These are phyloP conservation scores for Tachypleus tridentatus DNA, from an alignment of 1,140 invertebrate species.

Conservation along the genomic window DNA sequence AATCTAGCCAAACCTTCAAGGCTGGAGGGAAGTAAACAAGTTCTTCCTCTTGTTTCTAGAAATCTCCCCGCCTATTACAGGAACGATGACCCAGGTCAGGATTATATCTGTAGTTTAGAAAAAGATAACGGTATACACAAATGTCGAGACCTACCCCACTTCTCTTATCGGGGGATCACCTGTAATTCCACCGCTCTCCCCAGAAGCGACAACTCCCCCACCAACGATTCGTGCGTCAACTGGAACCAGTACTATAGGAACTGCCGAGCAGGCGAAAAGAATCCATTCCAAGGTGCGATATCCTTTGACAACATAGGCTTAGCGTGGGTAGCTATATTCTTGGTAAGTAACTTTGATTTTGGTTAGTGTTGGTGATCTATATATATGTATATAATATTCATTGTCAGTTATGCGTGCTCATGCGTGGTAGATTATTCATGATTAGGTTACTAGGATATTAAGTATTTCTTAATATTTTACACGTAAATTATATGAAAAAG, in stretches of 20 bases:
- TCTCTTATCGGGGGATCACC: constrained; percentile 49
- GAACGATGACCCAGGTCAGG: constrained; percentile 60
- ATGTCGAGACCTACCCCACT: constrained; percentile 76
- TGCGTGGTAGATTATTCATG: no score
- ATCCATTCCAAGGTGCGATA: constrained; percentile 98
- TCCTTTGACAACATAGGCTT: constrained; percentile 99
- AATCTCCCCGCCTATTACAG: constrained; percentile 16
- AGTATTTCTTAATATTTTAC: no score
- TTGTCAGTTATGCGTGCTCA: no score
- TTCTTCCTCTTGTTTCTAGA: constrained; percentile 3
- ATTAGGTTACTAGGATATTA: no score
- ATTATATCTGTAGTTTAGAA: constrained; percentile 92
- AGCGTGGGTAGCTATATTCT: constrained; percentile 99
- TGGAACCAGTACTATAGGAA: constrained; percentile 99
- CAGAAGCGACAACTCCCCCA: constrained; percentile 14
- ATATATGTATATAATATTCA: no score
- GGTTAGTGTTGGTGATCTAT: no score
- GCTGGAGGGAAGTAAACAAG: no score
- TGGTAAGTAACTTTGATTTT: constrained; percentile 33
- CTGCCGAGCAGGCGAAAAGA: constrained; percentile 80
- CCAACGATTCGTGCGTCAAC: constrained; percentile 63
- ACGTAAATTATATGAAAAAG: no score
- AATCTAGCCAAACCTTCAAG: no score
- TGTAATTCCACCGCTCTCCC: constrained; percentile 43
- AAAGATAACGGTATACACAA: constrained; percentile 91